These are phyloP conservation scores for Sinocyclocheilus maitianheensis DNA, from an alignment of 2,113 vertebrate species.

Conservation along the genomic window DNA sequence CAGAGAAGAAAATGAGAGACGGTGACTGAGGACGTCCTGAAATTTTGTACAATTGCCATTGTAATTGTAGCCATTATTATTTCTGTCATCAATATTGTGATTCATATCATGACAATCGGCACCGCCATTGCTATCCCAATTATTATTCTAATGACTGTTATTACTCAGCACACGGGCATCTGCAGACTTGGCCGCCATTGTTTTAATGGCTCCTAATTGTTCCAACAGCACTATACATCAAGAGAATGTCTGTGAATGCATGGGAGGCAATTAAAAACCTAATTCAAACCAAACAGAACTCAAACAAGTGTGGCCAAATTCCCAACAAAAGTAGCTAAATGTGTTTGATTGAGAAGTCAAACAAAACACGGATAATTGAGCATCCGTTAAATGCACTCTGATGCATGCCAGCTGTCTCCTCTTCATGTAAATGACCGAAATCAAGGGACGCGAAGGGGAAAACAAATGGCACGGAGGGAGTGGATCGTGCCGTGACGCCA, in stretches of 20 bases:
- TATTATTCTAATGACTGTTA: conserved; percentile 78
- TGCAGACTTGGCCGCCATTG: conserved; percentile 62
- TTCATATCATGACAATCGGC: conserved; percentile 72
- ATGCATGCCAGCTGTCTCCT: conserved; percentile 68
- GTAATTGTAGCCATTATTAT: conserved; percentile 74
- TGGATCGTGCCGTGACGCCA: conserved; percentile 47
- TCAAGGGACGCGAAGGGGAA: conserved; percentile 24
- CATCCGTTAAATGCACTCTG: conserved; percentile 59
- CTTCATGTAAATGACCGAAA: conserved; percentile 62
- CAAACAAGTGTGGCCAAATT: conserved; percentile 37
- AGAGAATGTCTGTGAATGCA: conserved; percentile 48
- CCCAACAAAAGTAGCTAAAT: conserved; percentile 51
- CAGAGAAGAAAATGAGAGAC: conserved; percentile 4
- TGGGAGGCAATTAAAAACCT: conserved; percentile 58
- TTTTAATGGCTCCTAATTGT: conserved; percentile 67
- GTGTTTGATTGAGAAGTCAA: conserved; percentile 58
- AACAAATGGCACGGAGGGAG: conserved; percentile 51
- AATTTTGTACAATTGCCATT: conserved; percentile 66
- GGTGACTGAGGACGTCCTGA: conserved; percentile 31
- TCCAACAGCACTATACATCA: conserved; percentile 57
- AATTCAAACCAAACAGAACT: conserved; percentile 39
- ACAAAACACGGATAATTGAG: conserved; percentile 65
- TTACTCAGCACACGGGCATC: conserved; percentile 73
- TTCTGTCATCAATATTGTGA: conserved; percentile 77
- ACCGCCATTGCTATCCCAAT: conserved; percentile 68